Base-by-base conservation (phyloP, 2,888 invertebrate species). In the Epirrhoe tristata region DNA sequence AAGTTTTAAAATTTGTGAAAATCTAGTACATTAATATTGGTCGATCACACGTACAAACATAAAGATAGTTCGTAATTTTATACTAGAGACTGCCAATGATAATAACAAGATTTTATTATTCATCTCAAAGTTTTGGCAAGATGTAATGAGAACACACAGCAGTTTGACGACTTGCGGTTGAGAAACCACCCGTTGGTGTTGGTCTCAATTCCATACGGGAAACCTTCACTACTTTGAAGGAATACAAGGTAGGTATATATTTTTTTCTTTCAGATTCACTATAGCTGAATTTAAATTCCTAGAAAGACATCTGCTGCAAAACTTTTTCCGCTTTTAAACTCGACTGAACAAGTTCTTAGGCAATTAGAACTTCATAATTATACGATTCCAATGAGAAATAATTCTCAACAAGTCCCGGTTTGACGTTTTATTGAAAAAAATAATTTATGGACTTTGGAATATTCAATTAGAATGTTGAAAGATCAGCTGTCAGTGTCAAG, bases 381-480 rank as follows among this genome's bases (percentile, higher is more conserved):
- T 57, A 52, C 56, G 34, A 56, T 32, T 53, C 31, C 8, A 51
- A 64, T 53, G 17, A 52, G 39, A 67, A 66, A n/a, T n/a, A n/a
- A 48, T 54, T 66, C 62, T 61, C 39, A 53, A 63, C 17, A 39
- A 31, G 8, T 43, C 51, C 53, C 50, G 7, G 31, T 50, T 16
- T 46, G 61, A 64, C 63, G 46, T 54, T 59, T 62, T 60, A 67
- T 58, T 55, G 58, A 67, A 63, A 62, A 34, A 63, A 60, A 63
- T 54, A 52, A 65, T 68, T 58, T 34, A 59, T 58, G 51, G 17
- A 58, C 60, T 63, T 8, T 12, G 48, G 43, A 39, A 63, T 59
- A 69, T 69, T 61, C 36, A 69, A 59, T 69, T 56, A 65, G 51
- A 60, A 39, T 62, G 66, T 66, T 69, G 66, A 60, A 66, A 52